Percentiles rank a stretch among this genome's conserved stretches.
Conservation (phyloP, 2,797 vertebrate species). For the Labroides dimidiatus region DNA sequence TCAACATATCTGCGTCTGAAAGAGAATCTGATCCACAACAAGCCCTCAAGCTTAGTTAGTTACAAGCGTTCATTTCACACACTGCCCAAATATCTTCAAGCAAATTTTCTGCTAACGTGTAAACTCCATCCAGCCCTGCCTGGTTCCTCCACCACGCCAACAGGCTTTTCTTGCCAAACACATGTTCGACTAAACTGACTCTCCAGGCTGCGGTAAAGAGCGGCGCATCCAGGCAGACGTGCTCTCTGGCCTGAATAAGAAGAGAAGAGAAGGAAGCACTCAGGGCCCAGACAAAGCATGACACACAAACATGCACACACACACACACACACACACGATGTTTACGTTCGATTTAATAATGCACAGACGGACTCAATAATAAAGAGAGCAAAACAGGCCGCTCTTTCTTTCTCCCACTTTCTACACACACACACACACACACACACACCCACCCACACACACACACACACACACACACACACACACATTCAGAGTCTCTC, state of each 20-base stretch:
- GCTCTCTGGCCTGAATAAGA: conserved; percentile 46
- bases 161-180: conserved; percentile 69
- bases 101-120: conserved; percentile 43
- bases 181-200: conserved; percentile 63
- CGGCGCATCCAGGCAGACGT: conserved; percentile 45
- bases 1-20: background rate
- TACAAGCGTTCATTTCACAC: conserved; percentile 36
- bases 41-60: conserved; percentile 18
- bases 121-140: conserved; percentile 36
- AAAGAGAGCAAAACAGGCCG: conserved; percentile 46
- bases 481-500: conserved; percentile 44
- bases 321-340: no score
- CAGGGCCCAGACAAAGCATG: conserved; percentile 20
- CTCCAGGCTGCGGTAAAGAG: conserved; percentile 45
- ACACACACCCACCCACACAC: conserved; percentile 7
- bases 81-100: conserved; percentile 40
- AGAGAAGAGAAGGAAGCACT: conserved; percentile 12
- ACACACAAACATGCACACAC: conserved; percentile 27
- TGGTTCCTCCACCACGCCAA: conserved; percentile 52
- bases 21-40: conserved; percentile 22
- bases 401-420: conserved; percentile 11
- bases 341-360: conserved; percentile 43
- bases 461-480: conserved; percentile 36
- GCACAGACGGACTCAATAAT: conserved; percentile 32
- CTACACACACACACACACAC: conserved; percentile 10